These are phyloP conservation scores for Dysdera silvatica DNA, from an alignment of 1,140 invertebrate genomes.

Conservation along the genomic window DNA sequence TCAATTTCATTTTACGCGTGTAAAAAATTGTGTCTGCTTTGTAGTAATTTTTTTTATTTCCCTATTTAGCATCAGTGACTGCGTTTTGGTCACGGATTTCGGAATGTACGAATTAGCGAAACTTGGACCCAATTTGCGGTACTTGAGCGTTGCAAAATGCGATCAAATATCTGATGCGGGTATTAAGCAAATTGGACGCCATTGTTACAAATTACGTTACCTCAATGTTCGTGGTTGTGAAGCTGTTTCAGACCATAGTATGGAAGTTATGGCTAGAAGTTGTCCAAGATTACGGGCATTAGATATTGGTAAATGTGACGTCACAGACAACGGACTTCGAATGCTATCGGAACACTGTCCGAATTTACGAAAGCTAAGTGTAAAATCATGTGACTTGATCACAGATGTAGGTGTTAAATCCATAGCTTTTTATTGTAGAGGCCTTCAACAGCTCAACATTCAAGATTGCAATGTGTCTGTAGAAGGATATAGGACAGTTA, in stretches of 20 bases:
- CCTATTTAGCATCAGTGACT: conserved; percentile 69
- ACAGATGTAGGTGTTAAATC: conserved; percentile 77
- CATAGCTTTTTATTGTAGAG: conserved; percentile 70
- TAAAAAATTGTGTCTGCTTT: no score
- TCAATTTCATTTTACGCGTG: no score
- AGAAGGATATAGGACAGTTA: conserved; percentile 79
- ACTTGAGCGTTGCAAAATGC: conserved; percentile 82
- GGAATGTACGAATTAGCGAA: conserved; percentile 81
- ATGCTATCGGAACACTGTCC: conserved; percentile 78
- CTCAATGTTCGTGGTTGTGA: conserved; percentile 84
- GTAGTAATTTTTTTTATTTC: not conserved
- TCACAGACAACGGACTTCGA: conserved; percentile 74
- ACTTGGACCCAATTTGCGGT: conserved; percentile 69
- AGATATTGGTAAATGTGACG: conserved; percentile 85
- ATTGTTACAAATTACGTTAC: conserved; percentile 82
- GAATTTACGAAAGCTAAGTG: conserved; percentile 77
- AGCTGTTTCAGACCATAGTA: conserved; percentile 79
- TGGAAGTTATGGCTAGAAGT: conserved; percentile 68
- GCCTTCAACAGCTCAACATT: conserved; percentile 79
- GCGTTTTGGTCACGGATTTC: conserved; percentile 78
- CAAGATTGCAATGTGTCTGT: conserved; percentile 80
- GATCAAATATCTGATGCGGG: conserved; percentile 73
- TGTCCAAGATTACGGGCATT: conserved; percentile 74
- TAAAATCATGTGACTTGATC: conserved; percentile 79
- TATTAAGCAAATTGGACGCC: conserved; percentile 71